These are phyloP conservation scores for Mycalesis mineus DNA, from an alignment of 2,888 invertebrate species.

Conservation along the genomic window DNA sequence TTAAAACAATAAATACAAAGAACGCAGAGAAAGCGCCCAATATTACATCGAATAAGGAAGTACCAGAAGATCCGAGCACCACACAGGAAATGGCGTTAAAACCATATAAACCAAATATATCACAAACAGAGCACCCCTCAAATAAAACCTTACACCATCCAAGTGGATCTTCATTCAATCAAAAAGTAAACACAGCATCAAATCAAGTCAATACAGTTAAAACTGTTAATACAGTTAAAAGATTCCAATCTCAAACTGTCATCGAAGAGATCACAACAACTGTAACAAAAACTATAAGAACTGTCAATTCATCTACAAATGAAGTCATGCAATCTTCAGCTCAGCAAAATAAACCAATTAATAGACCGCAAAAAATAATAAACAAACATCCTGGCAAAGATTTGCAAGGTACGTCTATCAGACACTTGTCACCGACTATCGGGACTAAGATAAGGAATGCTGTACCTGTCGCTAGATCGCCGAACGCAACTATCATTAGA, in stretches of 20 bases:
- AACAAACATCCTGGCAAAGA: conserved; percentile 41
- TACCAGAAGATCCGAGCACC: conserved; percentile 36
- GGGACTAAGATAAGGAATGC: conserved; percentile 44
- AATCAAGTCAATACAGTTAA: conserved; percentile 58
- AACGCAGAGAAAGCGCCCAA: conserved; percentile 20
- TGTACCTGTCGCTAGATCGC: conserved; percentile 35
- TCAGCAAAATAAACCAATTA: conserved; percentile 41
- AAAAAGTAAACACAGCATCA: conserved; percentile 41
- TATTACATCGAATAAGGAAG: conserved; percentile 12
- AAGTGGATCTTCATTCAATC: conserved; percentile 34
- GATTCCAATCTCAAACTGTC: conserved; percentile 63
- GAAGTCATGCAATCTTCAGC: conserved; percentile 51
- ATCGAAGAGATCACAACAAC: conserved; percentile 72
- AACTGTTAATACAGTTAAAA: conserved; percentile 64
- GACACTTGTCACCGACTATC: conserved; percentile 45
- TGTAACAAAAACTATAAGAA: conserved; percentile 70
- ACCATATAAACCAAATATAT: conserved; percentile 38
- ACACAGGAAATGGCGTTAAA: conserved; percentile 41
- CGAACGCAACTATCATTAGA: conserved; percentile 32
- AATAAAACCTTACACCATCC: conserved; percentile 28
- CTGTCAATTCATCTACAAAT: conserved; percentile 61
- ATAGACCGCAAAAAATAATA: conserved; percentile 43
- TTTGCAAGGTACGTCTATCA: conserved; percentile 48
- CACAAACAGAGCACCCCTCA: conserved; percentile 27
- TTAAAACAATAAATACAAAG: conserved; percentile 37